Percentiles rank a stretch among this genome's conserved stretches.
Conservation (phyloP, 2,797 vertebrate genomes). For the Macroramphosus scolopax region DNA sequence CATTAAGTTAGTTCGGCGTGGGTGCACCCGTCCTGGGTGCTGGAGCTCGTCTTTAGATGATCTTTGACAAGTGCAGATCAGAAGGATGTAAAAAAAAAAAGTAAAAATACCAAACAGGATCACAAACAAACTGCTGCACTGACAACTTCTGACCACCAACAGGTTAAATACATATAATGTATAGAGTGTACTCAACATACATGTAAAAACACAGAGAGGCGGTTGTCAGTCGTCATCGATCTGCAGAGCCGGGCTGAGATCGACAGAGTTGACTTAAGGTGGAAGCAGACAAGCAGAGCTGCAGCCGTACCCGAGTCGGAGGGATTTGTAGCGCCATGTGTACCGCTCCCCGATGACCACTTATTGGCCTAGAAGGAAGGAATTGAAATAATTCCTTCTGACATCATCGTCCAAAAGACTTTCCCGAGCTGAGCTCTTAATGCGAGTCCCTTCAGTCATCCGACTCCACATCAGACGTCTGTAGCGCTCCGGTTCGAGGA, state of each 20-base stretch:
- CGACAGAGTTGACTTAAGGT: constrained; percentile 32
- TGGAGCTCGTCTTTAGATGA: no score
- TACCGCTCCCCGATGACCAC: constrained; percentile 63
- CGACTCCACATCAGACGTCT: constrained; percentile 17
- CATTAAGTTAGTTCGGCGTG: no score
- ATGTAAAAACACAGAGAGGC: constrained; percentile 39
- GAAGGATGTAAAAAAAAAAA: no score
- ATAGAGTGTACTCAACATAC: constrained; percentile 7
- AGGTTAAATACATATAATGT: no score
- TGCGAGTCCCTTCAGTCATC: constrained; percentile 32
- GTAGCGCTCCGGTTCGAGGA: constrained; percentile 6
- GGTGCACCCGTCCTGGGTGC: no score
- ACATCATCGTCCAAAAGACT: constrained; percentile 61
- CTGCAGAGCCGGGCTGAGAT: constrained; percentile 12
- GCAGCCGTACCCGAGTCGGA: constrained; percentile 43
- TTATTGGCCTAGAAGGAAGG: constrained; percentile 58
- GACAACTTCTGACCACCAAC: background rate
- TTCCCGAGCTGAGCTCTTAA: constrained; percentile 54
- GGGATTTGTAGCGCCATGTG: constrained; percentile 54
- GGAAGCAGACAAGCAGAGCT: constrained; percentile 34
- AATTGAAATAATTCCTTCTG: constrained; percentile 70
- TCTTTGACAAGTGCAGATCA: no score
- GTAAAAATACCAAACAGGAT: no score
- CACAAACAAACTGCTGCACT: background rate
- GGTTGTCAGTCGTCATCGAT: constrained; percentile 38